Evolutionary conservation across 2,797 vertebrate species (phyloP).

Genomic region (Oreortyx pictus): DNA sequence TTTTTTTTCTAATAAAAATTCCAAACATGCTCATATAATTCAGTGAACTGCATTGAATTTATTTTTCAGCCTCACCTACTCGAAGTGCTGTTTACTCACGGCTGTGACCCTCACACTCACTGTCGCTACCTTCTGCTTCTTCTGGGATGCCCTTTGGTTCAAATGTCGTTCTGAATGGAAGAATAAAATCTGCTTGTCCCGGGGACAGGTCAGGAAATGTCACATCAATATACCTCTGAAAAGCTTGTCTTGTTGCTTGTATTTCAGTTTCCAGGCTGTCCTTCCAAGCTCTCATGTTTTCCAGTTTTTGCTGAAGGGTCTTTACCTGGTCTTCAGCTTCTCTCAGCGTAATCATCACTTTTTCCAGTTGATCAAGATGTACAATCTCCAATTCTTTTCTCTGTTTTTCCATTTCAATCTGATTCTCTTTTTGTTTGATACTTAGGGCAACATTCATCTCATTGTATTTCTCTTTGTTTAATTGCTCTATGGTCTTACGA

Average conservation of each 20-base stretch:
- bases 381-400: slow-evolving; percentile 39
- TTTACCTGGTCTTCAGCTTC: slow-evolving; percentile 61
- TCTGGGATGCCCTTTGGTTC: neutral
- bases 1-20: neutral
- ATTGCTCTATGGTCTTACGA: neutral
- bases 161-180: slow-evolving; percentile 72
- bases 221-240: slow-evolving; percentile 77
- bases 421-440: slow-evolving; percentile 48
- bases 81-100: neutral
- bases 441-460: slow-evolving; percentile 40
- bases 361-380: slow-evolving; percentile 51
- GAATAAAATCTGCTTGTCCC: slow-evolving; percentile 79
- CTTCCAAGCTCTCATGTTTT: slow-evolving; percentile 75
- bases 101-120: neutral
- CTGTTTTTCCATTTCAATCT: slow-evolving; percentile 53
- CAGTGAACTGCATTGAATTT: neutral
- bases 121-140: neutral
- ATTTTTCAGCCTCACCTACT: slow-evolving; percentile 9
- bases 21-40: neutral
- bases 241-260: slow-evolving; percentile 73
- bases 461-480: slow-evolving; percentile 47
- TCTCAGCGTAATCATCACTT: slow-evolving; percentile 14
- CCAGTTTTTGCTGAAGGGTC: slow-evolving; percentile 32
- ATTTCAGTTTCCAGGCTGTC: slow-evolving; percentile 76
- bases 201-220: slow-evolving; percentile 76